Base-by-base conservation (phyloP, 1,140 invertebrate genomes). In the Asbolus verrucosus region DNA sequence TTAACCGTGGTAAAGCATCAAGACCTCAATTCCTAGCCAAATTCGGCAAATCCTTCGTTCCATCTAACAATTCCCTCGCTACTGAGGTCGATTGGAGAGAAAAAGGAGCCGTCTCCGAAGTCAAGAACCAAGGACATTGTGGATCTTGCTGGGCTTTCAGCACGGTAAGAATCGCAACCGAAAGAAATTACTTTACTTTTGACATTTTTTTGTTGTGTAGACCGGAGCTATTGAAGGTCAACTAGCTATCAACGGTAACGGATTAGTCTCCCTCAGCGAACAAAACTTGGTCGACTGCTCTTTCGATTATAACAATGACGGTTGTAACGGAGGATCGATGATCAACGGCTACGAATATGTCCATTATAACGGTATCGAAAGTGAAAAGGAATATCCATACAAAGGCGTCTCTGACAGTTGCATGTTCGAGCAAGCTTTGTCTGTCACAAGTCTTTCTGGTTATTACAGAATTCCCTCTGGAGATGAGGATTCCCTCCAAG, bases 201-300 rank as follows among this genome's bases (percentile, higher is more conserved):
- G 16, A 65, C 62, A 16, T 16, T 69, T 38, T 70, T 78, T 75
- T 33, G 36, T 65, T 6, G 72, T 73, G 77, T 36, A 94, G 90
- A 97, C 95, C 70, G 97, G 96, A 13, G 84, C 97, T 0, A 82
- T 99, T 13, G 97, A 99, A 86, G 95, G 93, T 15, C 97, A 98
- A 82, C 90, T 97, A 81, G 96, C 92, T 82, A 88, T 94, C 69
- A 89, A 85, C 16, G 92, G 92, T 54, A 85, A 88, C 62, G n/a
- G n/a, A n/a, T 84, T 99, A 11, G 86, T 96, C 6, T 95, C 94
- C 3, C 87, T 99, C 0, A 97, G 94, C 74, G 97, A 98, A 84
- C 97, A 99, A 84, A 98, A 99, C 82, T 84, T 99, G 41, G 87
- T 99, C 15, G 98, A 99, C 84, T 99, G 98, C 80, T 96, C 95